phyloP scores from a whole-genome alignment of 2,888 invertebrate genomes.

The Drosophila suboccidentalis region DNA sequence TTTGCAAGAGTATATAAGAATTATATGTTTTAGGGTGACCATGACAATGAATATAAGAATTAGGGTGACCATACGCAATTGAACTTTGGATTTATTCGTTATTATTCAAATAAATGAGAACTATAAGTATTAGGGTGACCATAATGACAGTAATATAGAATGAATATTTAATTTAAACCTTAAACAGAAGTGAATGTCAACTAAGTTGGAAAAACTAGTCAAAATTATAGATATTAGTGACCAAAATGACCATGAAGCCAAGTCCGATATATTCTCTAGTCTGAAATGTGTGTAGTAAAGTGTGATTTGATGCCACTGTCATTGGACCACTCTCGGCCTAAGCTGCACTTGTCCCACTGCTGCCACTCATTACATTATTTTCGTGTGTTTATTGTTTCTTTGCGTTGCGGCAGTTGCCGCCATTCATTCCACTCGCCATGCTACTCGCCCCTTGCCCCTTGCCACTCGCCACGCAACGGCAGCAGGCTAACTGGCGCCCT shows the following conservation, averaged over 20 bases:
- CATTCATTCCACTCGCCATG: conserved; percentile 40
- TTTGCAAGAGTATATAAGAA: too few species aligned
- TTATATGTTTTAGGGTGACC: too few species aligned
- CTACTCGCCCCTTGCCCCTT: conserved; percentile 34
- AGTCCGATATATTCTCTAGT: background rate
- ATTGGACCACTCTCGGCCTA: conserved; percentile 24
- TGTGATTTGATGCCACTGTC: conserved; percentile 37
- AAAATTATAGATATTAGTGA: too few species aligned
- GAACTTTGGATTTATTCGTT: too few species aligned
- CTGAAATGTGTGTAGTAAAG: background rate
- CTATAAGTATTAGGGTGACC: background rate
- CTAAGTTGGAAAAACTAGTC: too few species aligned
- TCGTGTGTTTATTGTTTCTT: conserved; percentile 79
- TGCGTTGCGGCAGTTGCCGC: conserved; percentile 65
- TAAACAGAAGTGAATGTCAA: too few species aligned
- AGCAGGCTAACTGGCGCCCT: conserved; percentile 72
- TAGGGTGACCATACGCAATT: too few species aligned
- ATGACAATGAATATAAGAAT: too few species aligned
- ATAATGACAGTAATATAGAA: background rate
- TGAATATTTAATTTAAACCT: too few species aligned
- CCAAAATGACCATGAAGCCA: too few species aligned
- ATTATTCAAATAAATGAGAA: too few species aligned
- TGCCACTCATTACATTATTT: conserved; percentile 79
- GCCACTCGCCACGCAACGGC: conserved; percentile 37
- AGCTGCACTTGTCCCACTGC: conserved; percentile 71